A percentile compares a stretch with the other conserved stretches of the same genome.
phyloP scores from a whole-genome alignment of 2,888 invertebrate species.

The Rhogogaster chlorosoma region DNA sequence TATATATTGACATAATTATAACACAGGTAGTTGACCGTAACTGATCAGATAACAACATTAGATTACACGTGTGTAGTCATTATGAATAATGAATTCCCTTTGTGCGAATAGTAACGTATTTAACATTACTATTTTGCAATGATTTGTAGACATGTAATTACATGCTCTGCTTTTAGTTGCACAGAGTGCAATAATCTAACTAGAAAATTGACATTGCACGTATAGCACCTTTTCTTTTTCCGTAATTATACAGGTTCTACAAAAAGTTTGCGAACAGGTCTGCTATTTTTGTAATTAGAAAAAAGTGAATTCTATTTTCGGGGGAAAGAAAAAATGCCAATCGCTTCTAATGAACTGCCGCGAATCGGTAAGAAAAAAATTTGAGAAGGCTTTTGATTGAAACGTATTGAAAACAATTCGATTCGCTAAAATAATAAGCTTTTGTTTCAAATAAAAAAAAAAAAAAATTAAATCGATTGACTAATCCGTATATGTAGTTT shows the following conservation, averaged over 20 bases:
- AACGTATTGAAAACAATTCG: background rate
- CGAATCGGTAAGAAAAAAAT: background rate
- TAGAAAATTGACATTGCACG: background rate
- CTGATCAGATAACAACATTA: background rate
- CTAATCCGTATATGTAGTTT: background rate
- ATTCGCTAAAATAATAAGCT: too few relatives aligned
- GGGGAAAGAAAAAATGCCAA: background rate
- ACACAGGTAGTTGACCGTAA: background rate
- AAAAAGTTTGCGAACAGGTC: background rate
- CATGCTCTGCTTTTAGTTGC: background rate
- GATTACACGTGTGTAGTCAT: background rate
- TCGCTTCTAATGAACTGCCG: too few relatives aligned
- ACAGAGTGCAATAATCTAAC: background rate
- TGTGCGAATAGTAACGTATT: background rate
- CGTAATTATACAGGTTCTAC: background rate
- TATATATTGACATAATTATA: slow-evolving; percentile 20
- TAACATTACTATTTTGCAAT: background rate
- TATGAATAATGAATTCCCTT: background rate
- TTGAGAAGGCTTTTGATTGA: background rate
- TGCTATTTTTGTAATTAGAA: background rate
- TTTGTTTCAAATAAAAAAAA: background rate
- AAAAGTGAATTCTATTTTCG: background rate
- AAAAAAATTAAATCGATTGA: background rate
- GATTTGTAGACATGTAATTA: too few relatives aligned
- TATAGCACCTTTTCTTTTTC: background rate